phyloP scores from a whole-genome alignment of 2,797 vertebrate genomes.

The Cichlasoma orientale region DNA sequence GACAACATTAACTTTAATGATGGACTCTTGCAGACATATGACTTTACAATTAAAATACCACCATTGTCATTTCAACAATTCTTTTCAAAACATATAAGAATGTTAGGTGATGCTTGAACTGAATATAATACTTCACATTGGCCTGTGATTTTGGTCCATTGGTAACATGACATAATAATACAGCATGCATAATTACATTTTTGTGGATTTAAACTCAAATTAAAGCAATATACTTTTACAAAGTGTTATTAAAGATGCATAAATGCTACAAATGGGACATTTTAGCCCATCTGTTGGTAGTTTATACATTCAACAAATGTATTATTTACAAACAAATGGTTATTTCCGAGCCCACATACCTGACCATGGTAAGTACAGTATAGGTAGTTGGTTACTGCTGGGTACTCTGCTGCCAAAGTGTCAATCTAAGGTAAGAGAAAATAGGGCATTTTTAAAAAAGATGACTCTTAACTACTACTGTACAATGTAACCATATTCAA shows the following conservation, averaged over 20 bases:
- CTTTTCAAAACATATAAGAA: not conserved
- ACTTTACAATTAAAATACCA: not conserved
- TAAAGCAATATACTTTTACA: not conserved
- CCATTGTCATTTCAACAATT: too few relatives aligned
- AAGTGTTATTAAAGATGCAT: not conserved
- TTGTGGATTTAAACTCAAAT: not conserved
- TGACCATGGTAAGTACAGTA: constrained; percentile 92
- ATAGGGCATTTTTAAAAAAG: not conserved
- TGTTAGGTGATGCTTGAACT: not conserved
- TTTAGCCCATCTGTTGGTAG: not conserved
- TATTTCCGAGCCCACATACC: constrained; percentile 74
- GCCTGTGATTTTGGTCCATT: not conserved
- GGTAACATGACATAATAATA: not conserved
- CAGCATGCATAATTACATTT: too few relatives aligned
- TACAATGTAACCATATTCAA: not conserved
- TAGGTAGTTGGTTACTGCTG: constrained; percentile 93
- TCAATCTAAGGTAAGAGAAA: constrained; percentile 85
- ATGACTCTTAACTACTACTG: not conserved
- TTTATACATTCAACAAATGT: not conserved
- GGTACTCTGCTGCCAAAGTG: constrained; percentile 94
- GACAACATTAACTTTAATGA: not conserved
- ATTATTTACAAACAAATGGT: not conserved
- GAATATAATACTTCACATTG: not conserved
- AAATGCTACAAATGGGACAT: not conserved
- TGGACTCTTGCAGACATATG: not conserved